These are phyloP conservation scores for Orycteropus afer DNA, from an alignment of 2,113 vertebrate genomes.

Conservation along the genomic window DNA sequence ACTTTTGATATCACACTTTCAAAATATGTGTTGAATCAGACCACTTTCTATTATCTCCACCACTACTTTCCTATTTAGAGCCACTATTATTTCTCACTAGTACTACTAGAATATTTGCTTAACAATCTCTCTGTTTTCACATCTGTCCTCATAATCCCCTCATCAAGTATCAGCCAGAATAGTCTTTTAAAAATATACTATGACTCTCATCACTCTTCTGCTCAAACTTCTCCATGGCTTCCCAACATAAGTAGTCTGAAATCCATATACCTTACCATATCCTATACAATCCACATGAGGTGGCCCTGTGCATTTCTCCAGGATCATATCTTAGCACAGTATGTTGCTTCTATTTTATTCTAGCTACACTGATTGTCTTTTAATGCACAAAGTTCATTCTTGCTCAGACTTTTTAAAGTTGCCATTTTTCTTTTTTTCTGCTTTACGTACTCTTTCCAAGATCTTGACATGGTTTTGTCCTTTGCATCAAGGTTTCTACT, in stretches of 20 bases:
- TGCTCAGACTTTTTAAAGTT: neutral
- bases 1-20: neutral
- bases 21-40: neutral
- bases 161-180: neutral
- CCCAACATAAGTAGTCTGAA: neutral
- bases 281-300: neutral
- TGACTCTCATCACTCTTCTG: neutral
- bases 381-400: neutral
- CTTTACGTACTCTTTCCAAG: neutral
- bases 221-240: neutral
- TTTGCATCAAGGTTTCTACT: neutral
- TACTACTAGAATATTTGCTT: neutral
- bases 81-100: neutral
- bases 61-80: neutral
- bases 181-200: neutral
- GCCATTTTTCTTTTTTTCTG: neutral
- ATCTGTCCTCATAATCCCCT: neutral
- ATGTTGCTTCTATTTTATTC: neutral
- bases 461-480: neutral
- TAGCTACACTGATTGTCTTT: neutral
- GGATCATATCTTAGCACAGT: rapidly evolving
- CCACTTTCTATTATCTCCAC: neutral
- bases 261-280: neutral
- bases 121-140: neutral
- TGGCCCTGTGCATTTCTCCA: neutral